Evolutionary conservation across 2,797 vertebrate species (phyloP), one percentile per base, ranked within the genome.

Genomic region (Lutjanus campechanus): DNA sequence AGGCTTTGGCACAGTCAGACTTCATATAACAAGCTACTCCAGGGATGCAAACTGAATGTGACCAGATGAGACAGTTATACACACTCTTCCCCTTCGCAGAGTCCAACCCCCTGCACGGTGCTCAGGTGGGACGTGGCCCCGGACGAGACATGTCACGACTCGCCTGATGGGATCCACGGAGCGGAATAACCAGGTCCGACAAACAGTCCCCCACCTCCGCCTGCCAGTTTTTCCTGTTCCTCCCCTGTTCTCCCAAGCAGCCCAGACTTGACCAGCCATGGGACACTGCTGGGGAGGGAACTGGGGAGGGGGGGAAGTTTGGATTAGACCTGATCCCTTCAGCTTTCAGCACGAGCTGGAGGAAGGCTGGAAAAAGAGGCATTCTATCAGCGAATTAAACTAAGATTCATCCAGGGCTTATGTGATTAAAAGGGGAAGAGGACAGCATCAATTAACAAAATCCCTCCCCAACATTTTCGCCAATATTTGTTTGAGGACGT

Each of bases 361-460:
- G 77, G 77, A 91, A 83, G 75, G 81, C 73, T 81, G 59, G 84
- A 87, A 87, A 92, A 91, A 86, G 74, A 92, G 87, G 85, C 87
- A 81, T 92, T 90, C 91, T 91, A 93, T 93, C 93, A 91, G 89
- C 88, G 89, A 94, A 94, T 95, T 93, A 94, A 95, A 93, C 91
- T 89, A 86, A 94, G 92, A 94, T 93, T 95, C 94, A 91, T 91
- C 90, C 90, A 82, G 88, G 92, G 94, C 89, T 94, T 94, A 93
- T 93, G 92, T 89, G 94, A 95, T 95, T 95, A 95, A 91, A 93
- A 94, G 89, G 93, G 89, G 92, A 94, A 92, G 90, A 94, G 92
- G 90, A 92, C 89, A 90, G 89, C 91, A 92, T 94, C 93, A 95
- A 94, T 93, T 93, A 95, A 93, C 93, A 92, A 94, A 94, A 95